A percentile compares a stretch with the other conserved stretches of the same genome.
phyloP scores from a whole-genome alignment of 1,140 invertebrate species.

The Lasaia peninsularis region DNA sequence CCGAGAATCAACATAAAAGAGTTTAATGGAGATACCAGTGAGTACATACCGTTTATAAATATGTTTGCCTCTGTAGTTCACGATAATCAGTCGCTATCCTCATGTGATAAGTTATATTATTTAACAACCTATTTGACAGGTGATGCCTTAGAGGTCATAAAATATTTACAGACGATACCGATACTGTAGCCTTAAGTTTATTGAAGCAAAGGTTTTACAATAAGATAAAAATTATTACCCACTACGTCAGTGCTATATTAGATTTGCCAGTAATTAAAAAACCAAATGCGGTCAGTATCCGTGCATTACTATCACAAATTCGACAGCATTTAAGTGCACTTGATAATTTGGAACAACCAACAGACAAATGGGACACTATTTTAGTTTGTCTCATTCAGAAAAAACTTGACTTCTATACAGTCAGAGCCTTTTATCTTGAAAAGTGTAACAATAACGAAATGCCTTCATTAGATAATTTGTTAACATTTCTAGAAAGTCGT shows the following conservation, averaged over 20 bases:
- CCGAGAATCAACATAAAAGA: too few species aligned
- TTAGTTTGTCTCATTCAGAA: not conserved
- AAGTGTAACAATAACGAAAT: not conserved
- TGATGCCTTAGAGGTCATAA: conserved; percentile 5
- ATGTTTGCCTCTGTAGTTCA: not conserved
- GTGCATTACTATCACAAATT: not conserved
- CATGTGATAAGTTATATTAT: conserved; percentile 13
- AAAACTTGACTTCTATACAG: not conserved
- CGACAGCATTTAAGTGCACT: not conserved
- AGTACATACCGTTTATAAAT: too few species aligned
- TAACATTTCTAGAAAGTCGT: not conserved
- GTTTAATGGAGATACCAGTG: too few species aligned
- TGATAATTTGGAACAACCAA: not conserved
- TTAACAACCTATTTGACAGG: not conserved
- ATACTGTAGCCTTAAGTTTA: not conserved
- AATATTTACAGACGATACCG: not conserved
- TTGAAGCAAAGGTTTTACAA: conserved; percentile 3
- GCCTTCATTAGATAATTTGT: not conserved
- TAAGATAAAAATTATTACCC: not conserved
- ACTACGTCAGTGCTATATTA: not conserved
- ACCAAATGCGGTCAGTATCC: not conserved
- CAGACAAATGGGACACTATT: not conserved
- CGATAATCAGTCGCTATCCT: not conserved
- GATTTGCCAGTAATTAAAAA: not conserved
- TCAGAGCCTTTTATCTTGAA: not conserved